Evolutionary conservation across 2,113 vertebrate genomes (phyloP).

Genomic region (Puntigrus tetrazona): DNA sequence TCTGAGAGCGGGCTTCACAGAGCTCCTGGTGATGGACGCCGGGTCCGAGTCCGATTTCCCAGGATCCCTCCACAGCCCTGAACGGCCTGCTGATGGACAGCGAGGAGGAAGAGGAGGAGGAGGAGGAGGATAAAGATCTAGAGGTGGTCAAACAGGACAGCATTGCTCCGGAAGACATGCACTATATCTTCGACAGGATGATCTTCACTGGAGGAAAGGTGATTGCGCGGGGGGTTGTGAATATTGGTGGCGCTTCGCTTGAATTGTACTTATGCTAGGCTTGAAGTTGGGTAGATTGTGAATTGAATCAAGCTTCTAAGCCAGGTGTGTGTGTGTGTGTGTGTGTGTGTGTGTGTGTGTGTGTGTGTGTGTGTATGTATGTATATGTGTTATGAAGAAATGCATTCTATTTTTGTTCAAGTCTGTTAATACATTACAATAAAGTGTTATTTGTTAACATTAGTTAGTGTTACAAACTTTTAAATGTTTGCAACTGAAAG

Average conservation of each 20-base stretch:
- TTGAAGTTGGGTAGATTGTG: neutral
- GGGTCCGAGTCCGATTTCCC: neutral
- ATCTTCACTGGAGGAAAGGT: slow-evolving; percentile 99
- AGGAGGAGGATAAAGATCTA: slow-evolving; percentile 64
- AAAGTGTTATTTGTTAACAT: too few species aligned
- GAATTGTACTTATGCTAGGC: neutral
- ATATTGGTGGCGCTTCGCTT: neutral
- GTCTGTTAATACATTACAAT: too few species aligned
- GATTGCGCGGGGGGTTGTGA: slow-evolving; percentile 6
- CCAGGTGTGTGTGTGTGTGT: too few species aligned
- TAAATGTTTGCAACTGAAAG: too few species aligned
- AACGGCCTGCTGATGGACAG: slow-evolving; percentile 74
- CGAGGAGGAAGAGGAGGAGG: slow-evolving; percentile 56
- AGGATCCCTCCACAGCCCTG: slow-evolving; percentile 39
- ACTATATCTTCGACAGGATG: slow-evolving; percentile 93
- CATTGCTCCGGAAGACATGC: slow-evolving; percentile 79
- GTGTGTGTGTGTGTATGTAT: too few species aligned
- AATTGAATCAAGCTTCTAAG: neutral
- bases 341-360: too few species aligned
- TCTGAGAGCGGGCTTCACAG: slow-evolving; percentile 26
- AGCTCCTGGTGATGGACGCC: slow-evolving; percentile 46
- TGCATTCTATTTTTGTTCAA: too few species aligned
- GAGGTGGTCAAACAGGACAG: slow-evolving; percentile 67
- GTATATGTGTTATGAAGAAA: too few species aligned
- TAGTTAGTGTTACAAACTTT: too few species aligned